Evolutionary conservation across 2,888 invertebrate genomes (phyloP).

Genomic region (Bellardia pandia): DNA sequence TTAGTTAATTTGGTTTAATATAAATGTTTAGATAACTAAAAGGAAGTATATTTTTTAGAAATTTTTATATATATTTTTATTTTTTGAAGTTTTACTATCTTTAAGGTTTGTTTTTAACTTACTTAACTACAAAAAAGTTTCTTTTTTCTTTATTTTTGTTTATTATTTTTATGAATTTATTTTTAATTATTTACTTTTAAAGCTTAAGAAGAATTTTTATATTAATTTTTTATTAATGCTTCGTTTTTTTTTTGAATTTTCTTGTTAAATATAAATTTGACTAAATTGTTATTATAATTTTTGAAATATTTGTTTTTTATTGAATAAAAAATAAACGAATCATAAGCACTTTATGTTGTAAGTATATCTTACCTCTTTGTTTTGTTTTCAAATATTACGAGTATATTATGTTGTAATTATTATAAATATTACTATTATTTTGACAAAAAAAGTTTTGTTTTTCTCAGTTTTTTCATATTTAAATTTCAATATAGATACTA

Average conservation of each 20-base stretch:
- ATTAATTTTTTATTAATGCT: constrained; percentile 52
- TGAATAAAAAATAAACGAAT: constrained; percentile 70
- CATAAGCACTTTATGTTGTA: constrained; percentile 71
- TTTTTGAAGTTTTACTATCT: constrained; percentile 42
- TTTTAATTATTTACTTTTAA: constrained; percentile 62
- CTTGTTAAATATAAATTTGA: constrained; percentile 50
- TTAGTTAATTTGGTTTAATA: constrained; percentile 9
- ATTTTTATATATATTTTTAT: constrained; percentile 18
- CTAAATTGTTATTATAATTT: constrained; percentile 53
- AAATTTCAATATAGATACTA: constrained; percentile 35
- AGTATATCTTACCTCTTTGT: constrained; percentile 56
- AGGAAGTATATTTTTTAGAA: constrained; percentile 6
- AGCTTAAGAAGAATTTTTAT: constrained; percentile 65
- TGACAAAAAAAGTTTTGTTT: constrained; percentile 38
- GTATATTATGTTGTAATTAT: constrained; percentile 25
- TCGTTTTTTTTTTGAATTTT: constrained; percentile 26
- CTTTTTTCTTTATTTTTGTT: constrained; percentile 31
- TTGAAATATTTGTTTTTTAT: constrained; percentile 60
- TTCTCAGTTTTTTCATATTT: constrained; percentile 28
- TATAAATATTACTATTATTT: constrained; percentile 24
- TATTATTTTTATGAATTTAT: constrained; percentile 27
- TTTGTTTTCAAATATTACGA: constrained; percentile 42
- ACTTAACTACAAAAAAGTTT: constrained; percentile 67
- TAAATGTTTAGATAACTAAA: constrained; percentile 23
- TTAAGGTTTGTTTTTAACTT: constrained; percentile 37